Conservation (phyloP, 2,797 vertebrate genomes). For the Notolabrus celidotus region DNA sequence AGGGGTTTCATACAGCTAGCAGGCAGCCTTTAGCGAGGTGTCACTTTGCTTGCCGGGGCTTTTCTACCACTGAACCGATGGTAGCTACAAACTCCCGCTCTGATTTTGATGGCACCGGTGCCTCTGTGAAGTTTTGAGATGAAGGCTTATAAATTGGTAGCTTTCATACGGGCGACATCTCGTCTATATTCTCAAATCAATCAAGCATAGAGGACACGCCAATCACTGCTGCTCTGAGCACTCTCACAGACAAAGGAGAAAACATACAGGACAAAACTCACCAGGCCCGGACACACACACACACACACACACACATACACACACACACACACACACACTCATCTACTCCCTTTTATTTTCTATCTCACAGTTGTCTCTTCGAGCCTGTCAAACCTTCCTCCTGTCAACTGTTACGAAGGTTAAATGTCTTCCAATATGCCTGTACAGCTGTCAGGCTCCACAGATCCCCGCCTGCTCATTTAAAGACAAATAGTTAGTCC, state of each 20-base stretch:
- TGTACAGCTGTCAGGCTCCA: constrained; percentile 75
- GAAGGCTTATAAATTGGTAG: constrained; percentile 85
- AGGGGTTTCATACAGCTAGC: constrained; percentile 54
- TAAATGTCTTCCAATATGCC: constrained; percentile 81
- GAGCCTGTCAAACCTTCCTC: constrained; percentile 78
- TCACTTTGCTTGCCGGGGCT: constrained; percentile 67
- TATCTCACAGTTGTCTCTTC: constrained; percentile 68
- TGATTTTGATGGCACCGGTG: constrained; percentile 70
- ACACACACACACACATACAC: constrained; percentile 19
- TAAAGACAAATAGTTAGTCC: constrained; percentile 68
- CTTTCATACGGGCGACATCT: constrained; percentile 84
- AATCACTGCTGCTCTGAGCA: constrained; percentile 65
- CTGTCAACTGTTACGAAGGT: constrained; percentile 79
- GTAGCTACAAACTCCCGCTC: constrained; percentile 73
- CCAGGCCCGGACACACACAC: constrained; percentile 15
- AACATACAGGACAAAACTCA: constrained; percentile 46
- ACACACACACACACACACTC: constrained; percentile 18
- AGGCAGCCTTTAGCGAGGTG: constrained; percentile 73
- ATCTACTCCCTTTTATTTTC: constrained; percentile 58
- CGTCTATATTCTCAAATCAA: constrained; percentile 86
- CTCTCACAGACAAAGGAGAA: constrained; percentile 60
- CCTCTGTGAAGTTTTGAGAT: constrained; percentile 78
- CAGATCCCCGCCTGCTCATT: constrained; percentile 70
- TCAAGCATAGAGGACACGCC: constrained; percentile 84
- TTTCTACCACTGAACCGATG: constrained; percentile 74